Base-by-base conservation (phyloP, 2,888 invertebrate genomes). In the Tachina fera region DNA sequence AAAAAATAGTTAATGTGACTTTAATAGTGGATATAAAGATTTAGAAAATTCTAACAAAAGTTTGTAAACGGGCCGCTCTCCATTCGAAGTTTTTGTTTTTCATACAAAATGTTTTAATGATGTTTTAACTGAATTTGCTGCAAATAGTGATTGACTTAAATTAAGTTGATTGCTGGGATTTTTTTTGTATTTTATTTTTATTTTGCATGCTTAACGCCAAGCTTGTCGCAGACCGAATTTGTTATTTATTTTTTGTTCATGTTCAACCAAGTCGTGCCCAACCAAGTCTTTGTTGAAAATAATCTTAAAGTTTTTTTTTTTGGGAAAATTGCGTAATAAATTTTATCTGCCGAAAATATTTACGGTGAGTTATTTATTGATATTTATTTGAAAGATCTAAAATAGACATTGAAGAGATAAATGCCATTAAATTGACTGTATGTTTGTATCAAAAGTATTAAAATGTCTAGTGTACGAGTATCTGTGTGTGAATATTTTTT, bases 331-430 rank as follows among this genome's bases (percentile, higher is more conserved):
- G 79, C 86, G 72, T 83, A 86, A 83, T 86, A 86, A 80, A 86
- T 83, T 75, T 83, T 83, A 83, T 86, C 79, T 76, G 63, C 65
- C 43, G 49, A 86, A 86, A 75, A 83, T 83, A 83, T 80, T 83
- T 80, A 68, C 68, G 19, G 67, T 77, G 79, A 86, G 86, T 86
- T 86, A 86, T 86, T 86, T 86, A 86, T 80, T 83, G 86, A 80
- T 83, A 76, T 86, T 77, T 72, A 61, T 81, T 70, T 81, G 74
- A 68, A 58, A 78, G 83, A 83, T 83, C 72, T 70, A 63, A 82
- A 79, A 72, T 82, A 82, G 82, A 82, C 82, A 70, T 75, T 82
- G 82, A 82, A 56, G 75, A 83, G 83, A 83, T 83, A 83, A 83
- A 83, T 78, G 67, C 72, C 83, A 77, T 65, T 53, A 83, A 83